These are phyloP conservation scores for Drosophila aff. DNA, from an alignment of 1,140 invertebrate species.

Conservation along the genomic window DNA sequence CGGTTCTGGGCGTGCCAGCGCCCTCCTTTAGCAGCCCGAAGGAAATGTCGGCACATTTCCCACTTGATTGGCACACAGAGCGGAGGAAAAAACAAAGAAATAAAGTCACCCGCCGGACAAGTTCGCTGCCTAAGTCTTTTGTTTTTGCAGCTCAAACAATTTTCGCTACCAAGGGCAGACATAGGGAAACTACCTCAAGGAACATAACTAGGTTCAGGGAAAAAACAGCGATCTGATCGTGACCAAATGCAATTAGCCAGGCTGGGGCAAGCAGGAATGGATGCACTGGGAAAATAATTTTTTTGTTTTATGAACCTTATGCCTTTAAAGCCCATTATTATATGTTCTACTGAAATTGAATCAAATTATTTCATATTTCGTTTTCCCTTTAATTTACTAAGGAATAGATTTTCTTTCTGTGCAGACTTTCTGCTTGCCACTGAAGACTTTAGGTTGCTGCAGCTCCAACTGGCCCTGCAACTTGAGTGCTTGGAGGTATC, in stretches of 20 bases:
- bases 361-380: too few relatives aligned
- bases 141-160: slow-evolving; percentile 48
- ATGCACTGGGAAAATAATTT: slow-evolving; percentile 14
- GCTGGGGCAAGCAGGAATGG: slow-evolving; percentile 19
- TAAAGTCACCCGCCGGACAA: slow-evolving; percentile 39
- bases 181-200: slow-evolving; percentile 46
- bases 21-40: slow-evolving; percentile 54
- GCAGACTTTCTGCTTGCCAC: neutral
- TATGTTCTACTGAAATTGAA: neutral
- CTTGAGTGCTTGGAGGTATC: slow-evolving; percentile 20
- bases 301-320: neutral
- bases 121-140: slow-evolving; percentile 77
- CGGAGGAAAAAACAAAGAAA: slow-evolving; percentile 12
- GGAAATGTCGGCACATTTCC: slow-evolving; percentile 67
- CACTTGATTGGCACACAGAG: slow-evolving; percentile 64
- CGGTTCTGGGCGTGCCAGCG: slow-evolving; percentile 41
- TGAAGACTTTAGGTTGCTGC: slow-evolving; percentile 30
- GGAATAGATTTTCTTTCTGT: neutral
- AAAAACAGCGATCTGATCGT: slow-evolving; percentile 64
- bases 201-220: slow-evolving; percentile 45
- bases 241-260: slow-evolving; percentile 81
- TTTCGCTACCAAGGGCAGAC: slow-evolving; percentile 76
- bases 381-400: too few relatives aligned
- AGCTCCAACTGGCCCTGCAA: slow-evolving; percentile 41
- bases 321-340: neutral